Base-by-base conservation (phyloP, 1,140 invertebrate species). In the Triops longicaudatus region DNA sequence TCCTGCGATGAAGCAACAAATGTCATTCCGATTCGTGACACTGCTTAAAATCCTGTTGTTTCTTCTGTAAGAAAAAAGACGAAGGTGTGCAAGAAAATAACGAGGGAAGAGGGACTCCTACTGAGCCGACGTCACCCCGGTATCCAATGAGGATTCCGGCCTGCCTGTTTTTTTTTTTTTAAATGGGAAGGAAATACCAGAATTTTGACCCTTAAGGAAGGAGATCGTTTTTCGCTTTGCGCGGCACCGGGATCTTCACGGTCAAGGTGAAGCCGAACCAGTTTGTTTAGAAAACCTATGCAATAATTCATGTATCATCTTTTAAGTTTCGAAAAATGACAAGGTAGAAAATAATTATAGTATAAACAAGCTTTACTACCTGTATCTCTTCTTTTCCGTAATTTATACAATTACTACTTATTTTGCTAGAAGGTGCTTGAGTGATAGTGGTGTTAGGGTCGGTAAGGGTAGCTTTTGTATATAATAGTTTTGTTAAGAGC, bases 221-320 rank as follows among this genome's bases (percentile, higher is more conserved):
- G 22, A 17, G 14, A 63, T n/a, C 17, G 14, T 63, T 63, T 37
- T 22, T 63, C 50, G 50, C 0, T 63, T 63, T 22, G 17, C 17
- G 22, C 17, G 14, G 50, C 50, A 63, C n/a, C 50, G 50, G 31
- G 14, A 63, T 22, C 50, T 22, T 63, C 50, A 63, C 50, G 50
- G 50, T 63, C 50, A 63, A 63, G 50, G 50, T 63, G 50, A 63
- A n/a, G 3, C 14, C 50, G 50, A 63, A 63, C 50, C 50, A 63
- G 50, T 63, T 63, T 22, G 10, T 17, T n/a, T n/a, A n/a, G n/a
- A n/a, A n/a, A 63, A 63, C 14, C 6, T 17, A n/a, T 63, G n/a
- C 22, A 0, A 63, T 63, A 63, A 14, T 63, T 63, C 22, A n/a
- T 63, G 17, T 17, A 22, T 63, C 5, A 22, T 63, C 14, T 4